These are phyloP conservation scores for Brevimyrus niger DNA, from an alignment of 2,113 vertebrate species.

Conservation along the genomic window DNA sequence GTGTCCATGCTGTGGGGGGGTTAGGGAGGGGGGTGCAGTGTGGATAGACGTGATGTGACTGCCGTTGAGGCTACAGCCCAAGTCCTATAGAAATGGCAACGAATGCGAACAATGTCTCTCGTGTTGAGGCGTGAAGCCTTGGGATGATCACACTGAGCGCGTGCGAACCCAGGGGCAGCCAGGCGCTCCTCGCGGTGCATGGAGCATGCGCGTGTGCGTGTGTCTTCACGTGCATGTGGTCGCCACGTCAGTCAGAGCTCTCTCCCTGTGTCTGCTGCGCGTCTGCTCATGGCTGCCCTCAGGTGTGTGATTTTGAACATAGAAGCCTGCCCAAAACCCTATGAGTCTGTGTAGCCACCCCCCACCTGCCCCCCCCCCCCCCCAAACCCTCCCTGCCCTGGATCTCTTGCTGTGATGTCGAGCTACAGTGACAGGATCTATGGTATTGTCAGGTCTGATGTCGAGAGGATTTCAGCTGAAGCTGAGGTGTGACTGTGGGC, in stretches of 20 bases:
- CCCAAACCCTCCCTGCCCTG: not conserved
- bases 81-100: not conserved
- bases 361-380: too few relatives aligned
- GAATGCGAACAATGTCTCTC: not conserved
- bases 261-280: not conserved
- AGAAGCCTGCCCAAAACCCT: not conserved
- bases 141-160: not conserved
- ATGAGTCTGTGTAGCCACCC: not conserved
- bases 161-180: not conserved
- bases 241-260: not conserved
- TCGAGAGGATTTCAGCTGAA: not conserved
- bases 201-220: not conserved
- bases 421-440: not conserved
- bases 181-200: not conserved
- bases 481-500: not conserved
- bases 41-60: not conserved
- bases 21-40: not conserved
- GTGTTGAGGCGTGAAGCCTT: not conserved
- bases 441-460: not conserved
- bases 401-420: not conserved
- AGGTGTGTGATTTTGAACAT: too few relatives aligned
- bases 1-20: not conserved
- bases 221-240: conserved; percentile 3
- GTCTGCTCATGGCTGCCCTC: not conserved
- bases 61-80: not conserved